phyloP scores from a whole-genome alignment of 2,113 vertebrate species.

The Rhizomys pruinosus region DNA sequence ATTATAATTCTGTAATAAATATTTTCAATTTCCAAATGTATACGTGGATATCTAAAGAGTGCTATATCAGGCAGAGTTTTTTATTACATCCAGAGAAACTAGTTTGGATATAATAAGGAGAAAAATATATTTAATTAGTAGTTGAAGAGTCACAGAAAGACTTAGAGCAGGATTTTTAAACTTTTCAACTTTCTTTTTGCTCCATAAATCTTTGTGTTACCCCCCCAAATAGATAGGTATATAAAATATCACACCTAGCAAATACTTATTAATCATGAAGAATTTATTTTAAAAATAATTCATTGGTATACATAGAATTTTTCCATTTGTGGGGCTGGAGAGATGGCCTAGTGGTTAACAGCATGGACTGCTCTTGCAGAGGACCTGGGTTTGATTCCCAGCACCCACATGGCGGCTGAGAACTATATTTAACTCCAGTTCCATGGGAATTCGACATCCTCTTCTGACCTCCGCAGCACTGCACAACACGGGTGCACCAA shows the following conservation, averaged over 20 bases:
- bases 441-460: too few species aligned
- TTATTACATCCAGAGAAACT: slow-evolving; percentile 17
- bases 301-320: background rate
- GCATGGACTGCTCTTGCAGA: too few species aligned
- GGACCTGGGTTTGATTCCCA: too few species aligned
- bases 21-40: slow-evolving; percentile 43
- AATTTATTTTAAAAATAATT: background rate
- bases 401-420: too few species aligned
- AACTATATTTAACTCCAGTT: too few species aligned
- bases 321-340: background rate
- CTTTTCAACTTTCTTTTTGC: background rate
- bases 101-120: background rate
- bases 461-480: too few species aligned
- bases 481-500: too few species aligned
- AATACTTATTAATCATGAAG: background rate
- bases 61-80: slow-evolving; percentile 6
- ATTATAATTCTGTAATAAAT: background rate
- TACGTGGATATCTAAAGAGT: background rate
- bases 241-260: background rate
- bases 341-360: too few species aligned
- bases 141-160: slow-evolving; percentile 39
- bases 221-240: background rate
- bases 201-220: background rate
- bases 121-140: slow-evolving; percentile 1
- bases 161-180: background rate